These are phyloP conservation scores for Charina bottae DNA, from an alignment of 2,113 vertebrate species.

Conservation along the genomic window DNA sequence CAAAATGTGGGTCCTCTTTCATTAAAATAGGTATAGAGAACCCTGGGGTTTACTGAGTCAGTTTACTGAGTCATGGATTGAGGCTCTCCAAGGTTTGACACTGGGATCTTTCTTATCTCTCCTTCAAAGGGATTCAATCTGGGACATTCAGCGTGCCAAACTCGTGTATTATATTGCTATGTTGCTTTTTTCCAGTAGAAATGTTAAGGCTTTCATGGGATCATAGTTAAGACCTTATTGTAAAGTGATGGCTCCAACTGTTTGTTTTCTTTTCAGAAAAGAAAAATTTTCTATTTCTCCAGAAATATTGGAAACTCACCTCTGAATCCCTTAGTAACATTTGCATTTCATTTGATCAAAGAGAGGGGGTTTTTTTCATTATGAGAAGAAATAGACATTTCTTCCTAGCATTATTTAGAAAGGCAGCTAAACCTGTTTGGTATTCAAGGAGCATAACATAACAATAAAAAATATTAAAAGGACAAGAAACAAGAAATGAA, in stretches of 20 bases:
- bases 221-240: background rate
- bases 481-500: slow-evolving; percentile 45
- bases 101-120: background rate
- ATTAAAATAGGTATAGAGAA: background rate
- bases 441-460: slow-evolving; percentile 26
- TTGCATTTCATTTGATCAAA: slow-evolving; percentile 41
- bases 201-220: background rate
- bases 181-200: no score
- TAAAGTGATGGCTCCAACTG: slow-evolving; percentile 5
- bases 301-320: slow-evolving; percentile 34
- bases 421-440: slow-evolving; percentile 11
- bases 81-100: background rate
- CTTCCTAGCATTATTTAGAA: slow-evolving; percentile 40
- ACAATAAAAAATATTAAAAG: slow-evolving; percentile 38
- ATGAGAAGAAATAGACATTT: slow-evolving; percentile 12
- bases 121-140: background rate
- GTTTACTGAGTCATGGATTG: background rate
- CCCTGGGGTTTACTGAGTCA: background rate
- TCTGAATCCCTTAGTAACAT: slow-evolving; percentile 43
- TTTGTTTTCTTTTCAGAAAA: slow-evolving; percentile 25
- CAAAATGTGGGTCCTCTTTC: background rate
- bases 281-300: slow-evolving; percentile 26
- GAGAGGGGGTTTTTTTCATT: slow-evolving; percentile 1
- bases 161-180: background rate
- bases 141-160: background rate